phyloP scores from a whole-genome alignment of 2,797 vertebrate species.

The Zalophus californianus region DNA sequence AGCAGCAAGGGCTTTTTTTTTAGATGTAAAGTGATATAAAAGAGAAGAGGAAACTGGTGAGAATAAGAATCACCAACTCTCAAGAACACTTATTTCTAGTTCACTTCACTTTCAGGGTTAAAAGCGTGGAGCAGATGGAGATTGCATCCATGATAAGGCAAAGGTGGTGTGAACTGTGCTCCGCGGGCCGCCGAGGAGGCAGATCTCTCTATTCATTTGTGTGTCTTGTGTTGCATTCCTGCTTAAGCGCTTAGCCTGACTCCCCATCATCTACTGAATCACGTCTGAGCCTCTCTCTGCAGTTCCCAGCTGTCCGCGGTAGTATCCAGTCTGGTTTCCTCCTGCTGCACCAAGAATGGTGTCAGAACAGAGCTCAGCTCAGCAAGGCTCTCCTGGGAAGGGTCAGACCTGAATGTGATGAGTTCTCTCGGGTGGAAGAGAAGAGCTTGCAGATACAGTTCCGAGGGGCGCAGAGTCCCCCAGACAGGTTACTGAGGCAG shows the following conservation, averaged over 20 bases:
- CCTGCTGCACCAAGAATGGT: neutral
- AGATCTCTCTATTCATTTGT: neutral
- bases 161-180: neutral
- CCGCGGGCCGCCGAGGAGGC: neutral
- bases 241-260: neutral
- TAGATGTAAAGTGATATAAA: neutral
- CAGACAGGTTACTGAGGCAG: neutral
- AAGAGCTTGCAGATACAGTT: neutral
- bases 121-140: neutral
- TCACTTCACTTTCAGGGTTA: neutral
- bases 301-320: neutral
- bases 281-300: neutral
- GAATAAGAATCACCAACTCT: neutral
- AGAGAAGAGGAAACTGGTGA: neutral
- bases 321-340: neutral
- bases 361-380: neutral
- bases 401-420: neutral
- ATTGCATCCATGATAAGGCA: neutral
- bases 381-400: neutral
- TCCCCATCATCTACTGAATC: neutral
- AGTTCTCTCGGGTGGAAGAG: neutral
- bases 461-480: no score
- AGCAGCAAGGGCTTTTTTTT: neutral
- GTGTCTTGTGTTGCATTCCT: neutral
- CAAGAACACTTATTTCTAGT: neutral